Evolutionary conservation across 2,113 vertebrate species (phyloP).

Genomic region (Rafetus swinhoei): DNA sequence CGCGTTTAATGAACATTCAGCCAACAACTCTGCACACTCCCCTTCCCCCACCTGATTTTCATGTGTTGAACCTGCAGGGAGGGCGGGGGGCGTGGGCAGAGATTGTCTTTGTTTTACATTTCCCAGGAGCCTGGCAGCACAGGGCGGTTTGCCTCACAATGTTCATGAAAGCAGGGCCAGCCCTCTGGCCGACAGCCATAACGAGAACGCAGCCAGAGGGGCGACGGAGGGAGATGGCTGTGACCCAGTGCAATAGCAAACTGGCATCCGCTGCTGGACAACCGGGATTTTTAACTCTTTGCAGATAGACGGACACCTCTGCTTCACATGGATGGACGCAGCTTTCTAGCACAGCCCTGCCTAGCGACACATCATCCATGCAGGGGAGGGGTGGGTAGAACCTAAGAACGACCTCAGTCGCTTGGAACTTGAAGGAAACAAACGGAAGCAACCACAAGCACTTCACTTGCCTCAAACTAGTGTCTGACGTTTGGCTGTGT

Average conservation of each 20-base stretch:
- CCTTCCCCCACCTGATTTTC: fast-evolving
- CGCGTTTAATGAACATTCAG: neutral
- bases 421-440: conserved; percentile 44
- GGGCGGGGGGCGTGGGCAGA: neutral
- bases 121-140: conserved; percentile 68
- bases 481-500: conserved; percentile 43
- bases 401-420: neutral
- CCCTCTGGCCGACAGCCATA: conserved; percentile 73
- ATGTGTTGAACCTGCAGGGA: conserved; percentile 37
- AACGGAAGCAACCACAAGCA: conserved; percentile 29
- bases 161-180: conserved; percentile 47
- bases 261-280: conserved; percentile 58
- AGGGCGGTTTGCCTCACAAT: conserved; percentile 54
- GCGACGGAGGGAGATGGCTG: conserved; percentile 41
- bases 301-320: conserved; percentile 4
- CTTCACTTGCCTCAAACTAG: conserved; percentile 41
- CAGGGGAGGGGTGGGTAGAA: neutral
- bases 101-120: conserved; percentile 24
- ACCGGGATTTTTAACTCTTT: conserved; percentile 52
- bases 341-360: conserved; percentile 42
- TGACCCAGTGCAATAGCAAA: conserved; percentile 73
- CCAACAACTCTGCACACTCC: neutral
- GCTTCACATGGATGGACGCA: conserved; percentile 24
- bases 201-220: neutral
- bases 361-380: neutral